Base-by-base conservation (phyloP, 1,140 invertebrate species). In the Pogonognathellus flavescens region DNA sequence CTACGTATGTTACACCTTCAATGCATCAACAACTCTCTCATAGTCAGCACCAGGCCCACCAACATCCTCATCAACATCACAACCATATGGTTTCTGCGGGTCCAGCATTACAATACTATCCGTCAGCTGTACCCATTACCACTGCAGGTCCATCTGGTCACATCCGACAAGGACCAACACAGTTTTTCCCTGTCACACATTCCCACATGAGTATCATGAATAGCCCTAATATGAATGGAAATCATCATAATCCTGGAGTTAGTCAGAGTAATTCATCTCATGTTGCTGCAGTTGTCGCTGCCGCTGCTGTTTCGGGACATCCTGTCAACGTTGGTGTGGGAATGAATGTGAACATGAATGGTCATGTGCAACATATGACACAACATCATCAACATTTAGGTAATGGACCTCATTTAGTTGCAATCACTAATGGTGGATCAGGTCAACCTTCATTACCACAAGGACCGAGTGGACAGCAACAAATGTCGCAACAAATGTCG, bases 61-160 rank as follows among this genome's bases (percentile, higher is more conserved):
- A 85, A 80, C 85, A 87, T 66, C 84, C 88, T 52, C 80, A 76
- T 81, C 66, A 83, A 31, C 87, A 87, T 57, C 85, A 88, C 88
- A 82, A 89, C 88, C 82, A 86, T 62, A 80, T 88, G 82, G 85
- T 87, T 18, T 82, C 88, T 52, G 83, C 88, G 13, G 87, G 87
- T 20, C 84, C 90, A 31, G 86, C 89, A 55, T 85, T 90, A 11
- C 90, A 90, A 85, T 90, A 90, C 84, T 90, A 89, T 84, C 88
- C 90, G 49, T 84, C 89, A 13, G 88, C 88, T 20, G 87, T 88
- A 22, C 87, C 89, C 53, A 89, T 88, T 57, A 88, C 89, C 0
- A 76, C 87, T 0, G 70, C 88, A 25, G 87, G 86, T 3, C 84
- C 85, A 70, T 60, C 80, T 31, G n/a, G 82, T 55, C 80, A 86